Conservation (phyloP, 2,113 vertebrate genomes). For the Scatophagus argus region DNA sequence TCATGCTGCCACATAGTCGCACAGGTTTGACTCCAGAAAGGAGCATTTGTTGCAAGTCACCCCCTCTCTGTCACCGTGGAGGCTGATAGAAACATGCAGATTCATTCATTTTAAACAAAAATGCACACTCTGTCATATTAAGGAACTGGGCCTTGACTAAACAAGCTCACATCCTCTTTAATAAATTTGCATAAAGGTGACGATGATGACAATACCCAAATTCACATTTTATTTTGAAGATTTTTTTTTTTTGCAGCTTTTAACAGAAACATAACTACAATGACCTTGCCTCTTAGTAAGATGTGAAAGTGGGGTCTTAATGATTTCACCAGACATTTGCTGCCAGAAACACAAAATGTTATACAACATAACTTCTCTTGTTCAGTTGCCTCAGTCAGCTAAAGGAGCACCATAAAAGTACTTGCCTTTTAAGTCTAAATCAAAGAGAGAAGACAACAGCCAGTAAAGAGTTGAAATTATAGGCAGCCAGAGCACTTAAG, state of each 20-base stretch:
- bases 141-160: not conserved
- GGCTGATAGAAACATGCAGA: not conserved
- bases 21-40: not conserved
- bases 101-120: not conserved
- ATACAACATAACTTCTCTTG: not conserved
- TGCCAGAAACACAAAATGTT: not conserved
- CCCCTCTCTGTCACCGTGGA: not conserved
- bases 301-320: not conserved
- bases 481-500: constrained; percentile 1
- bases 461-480: not conserved
- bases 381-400: not conserved
- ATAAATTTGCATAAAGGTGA: not conserved
- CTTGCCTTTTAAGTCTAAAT: constrained; percentile 7
- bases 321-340: not conserved
- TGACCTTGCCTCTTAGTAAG: not conserved
- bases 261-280: not conserved
- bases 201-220: too few species aligned
- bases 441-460: constrained; percentile 18
- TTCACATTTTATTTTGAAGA: not conserved
- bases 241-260: not conserved
- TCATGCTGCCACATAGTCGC: too few species aligned
- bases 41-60: not conserved
- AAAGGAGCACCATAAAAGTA: not conserved
- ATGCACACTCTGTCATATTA: not conserved
- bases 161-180: not conserved